Percentiles rank a stretch among this genome's conserved stretches.
phyloP scores from a whole-genome alignment of 2,888 invertebrate genomes.

The Ctena decussata region DNA sequence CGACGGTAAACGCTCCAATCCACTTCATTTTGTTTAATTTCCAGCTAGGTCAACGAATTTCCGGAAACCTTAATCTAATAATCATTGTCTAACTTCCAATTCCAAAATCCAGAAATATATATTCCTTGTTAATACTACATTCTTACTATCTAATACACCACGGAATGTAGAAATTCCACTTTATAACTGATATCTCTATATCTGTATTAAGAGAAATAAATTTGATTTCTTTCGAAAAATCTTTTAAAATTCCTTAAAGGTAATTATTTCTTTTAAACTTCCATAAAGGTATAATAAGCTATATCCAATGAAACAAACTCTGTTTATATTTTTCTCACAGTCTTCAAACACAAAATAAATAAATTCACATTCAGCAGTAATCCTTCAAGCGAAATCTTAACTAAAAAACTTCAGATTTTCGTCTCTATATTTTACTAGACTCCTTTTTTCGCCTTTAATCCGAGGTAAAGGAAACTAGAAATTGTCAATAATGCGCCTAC shows the following conservation, averaged over 20 bases:
- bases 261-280: no score
- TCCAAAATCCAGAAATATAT: no score
- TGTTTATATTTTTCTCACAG: neutral
- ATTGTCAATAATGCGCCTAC: neutral
- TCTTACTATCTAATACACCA: no score
- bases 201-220: no score
- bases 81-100: neutral
- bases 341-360: neutral
- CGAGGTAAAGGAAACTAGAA: neutral
- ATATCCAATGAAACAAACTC: neutral
- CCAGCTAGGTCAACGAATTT: neutral
- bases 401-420: neutral
- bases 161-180: no score
- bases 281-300: no score
- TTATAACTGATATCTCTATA: no score
- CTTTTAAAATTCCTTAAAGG: no score
- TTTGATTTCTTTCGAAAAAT: no score
- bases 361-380: neutral
- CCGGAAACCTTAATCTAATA: neutral
- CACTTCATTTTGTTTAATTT: neutral
- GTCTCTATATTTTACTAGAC: neutral
- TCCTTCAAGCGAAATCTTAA: neutral
- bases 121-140: no score
- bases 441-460: slow-evolving; percentile 4
- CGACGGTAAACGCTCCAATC: neutral